These are phyloP conservation scores for Drosophila kikkawai DNA, from an alignment of 1,140 invertebrate species.

Conservation along the genomic window DNA sequence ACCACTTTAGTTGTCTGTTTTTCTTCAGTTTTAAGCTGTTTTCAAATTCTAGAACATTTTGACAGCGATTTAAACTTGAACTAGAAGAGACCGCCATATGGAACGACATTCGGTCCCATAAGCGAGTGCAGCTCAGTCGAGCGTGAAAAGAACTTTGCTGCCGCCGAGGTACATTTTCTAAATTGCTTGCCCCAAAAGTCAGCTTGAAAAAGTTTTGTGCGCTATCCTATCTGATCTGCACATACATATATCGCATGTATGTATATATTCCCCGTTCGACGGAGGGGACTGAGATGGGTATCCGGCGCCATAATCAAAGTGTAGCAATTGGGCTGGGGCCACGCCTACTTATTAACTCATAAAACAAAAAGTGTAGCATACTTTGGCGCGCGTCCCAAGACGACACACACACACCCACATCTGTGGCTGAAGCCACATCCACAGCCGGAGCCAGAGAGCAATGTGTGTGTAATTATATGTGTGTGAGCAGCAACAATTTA, in stretches of 20 bases:
- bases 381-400: constrained; percentile 65
- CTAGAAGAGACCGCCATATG: constrained; percentile 11
- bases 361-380: constrained; percentile 76
- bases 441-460: neutral
- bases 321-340: constrained; percentile 40
- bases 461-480: constrained; percentile 68
- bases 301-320: constrained; percentile 26
- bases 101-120: constrained; percentile 6
- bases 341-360: constrained; percentile 67
- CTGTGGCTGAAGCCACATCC: neutral
- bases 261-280: constrained; percentile 8
- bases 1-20: no score
- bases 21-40: neutral
- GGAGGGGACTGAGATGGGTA: neutral
- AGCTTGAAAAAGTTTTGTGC: constrained; percentile 45
- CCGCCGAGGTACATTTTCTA: constrained; percentile 31
- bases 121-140: constrained; percentile 36
- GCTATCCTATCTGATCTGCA: constrained; percentile 41
- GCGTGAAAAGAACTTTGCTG: constrained; percentile 31
- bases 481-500: constrained; percentile 65
- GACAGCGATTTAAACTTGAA: constrained; percentile 40
- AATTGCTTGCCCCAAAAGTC: constrained; percentile 46
- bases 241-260: constrained; percentile 16
- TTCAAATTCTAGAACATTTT: neutral
- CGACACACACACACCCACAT: constrained; percentile 31